Base-by-base conservation (phyloP, 2,888 invertebrate species). In the Callimorpha dominula region DNA sequence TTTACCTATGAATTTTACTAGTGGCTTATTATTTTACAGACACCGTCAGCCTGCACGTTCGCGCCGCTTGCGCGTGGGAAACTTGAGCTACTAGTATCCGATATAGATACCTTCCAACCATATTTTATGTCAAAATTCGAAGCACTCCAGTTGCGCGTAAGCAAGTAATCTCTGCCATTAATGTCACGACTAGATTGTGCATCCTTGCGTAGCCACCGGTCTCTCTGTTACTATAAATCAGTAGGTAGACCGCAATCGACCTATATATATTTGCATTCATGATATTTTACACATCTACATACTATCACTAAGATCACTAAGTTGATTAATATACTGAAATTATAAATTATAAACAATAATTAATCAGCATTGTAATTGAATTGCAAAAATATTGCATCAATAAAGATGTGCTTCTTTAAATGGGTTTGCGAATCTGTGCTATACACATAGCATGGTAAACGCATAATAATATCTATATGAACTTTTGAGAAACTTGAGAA, bases 1-100 rank as follows among this genome's bases (percentile, higher is more conserved):
- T 63, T 54, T 72, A 66, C 9, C 65, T 46, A 46, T 67, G 67
- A 78, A 65, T 82, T 82, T 82, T 81, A 78, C 83, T 81, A 81
- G 78, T 76, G 74, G 74, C 76, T 78, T 77, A 79, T 79, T 73
- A 73, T 75, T 69, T 65, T 74, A 66, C 17, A 76, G 78, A 68
- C 70, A 65, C 31, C 11, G 12, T 64, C 73, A 72, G 69, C 57
- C 68, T 63, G 60, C 40, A 60, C 50, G 67, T 63, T 77, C 68
- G 62, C 84, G 83, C 84, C 82, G 87, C 94, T 94, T 95, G 94
- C 82, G 87, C 94, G 95, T 95, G 95, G 94, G 95, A 95, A 92
- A 91, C 88, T 89, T 86, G 87, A 54, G 86, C 87, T 85, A 82
- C 85, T 83, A 85, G 84, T 85, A 84, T 87, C 71, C 78, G 76